Conservation (phyloP, 2,888 invertebrate species). For the Epiblema foenella region DNA sequence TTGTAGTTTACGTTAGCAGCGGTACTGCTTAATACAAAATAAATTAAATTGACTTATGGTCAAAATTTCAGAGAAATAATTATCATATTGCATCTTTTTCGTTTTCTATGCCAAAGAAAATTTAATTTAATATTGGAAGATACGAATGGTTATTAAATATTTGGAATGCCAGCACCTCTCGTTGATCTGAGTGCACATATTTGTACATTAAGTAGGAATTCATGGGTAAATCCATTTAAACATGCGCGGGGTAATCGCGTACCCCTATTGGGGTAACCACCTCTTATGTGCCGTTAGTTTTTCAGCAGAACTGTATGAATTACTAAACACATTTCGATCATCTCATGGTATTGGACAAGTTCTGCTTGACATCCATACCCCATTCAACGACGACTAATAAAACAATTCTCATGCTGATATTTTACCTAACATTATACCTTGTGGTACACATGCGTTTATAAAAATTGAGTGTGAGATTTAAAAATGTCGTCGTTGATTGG, state of each 20-base stretch:
- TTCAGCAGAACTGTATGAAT: constrained; percentile 15
- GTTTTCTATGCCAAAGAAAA: not conserved
- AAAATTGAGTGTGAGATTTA: not conserved
- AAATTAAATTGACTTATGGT: not conserved
- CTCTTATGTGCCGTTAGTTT: constrained; percentile 3
- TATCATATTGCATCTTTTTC: not conserved
- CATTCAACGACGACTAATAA: constrained; percentile 19
- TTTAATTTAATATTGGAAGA: too few species aligned
- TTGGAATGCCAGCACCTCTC: not conserved
- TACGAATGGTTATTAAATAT: not conserved
- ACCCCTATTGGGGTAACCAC: constrained; percentile 2
- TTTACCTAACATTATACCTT: too few species aligned
- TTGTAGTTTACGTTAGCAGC: too few species aligned
- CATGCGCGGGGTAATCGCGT: constrained; percentile 3
- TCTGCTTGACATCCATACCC: constrained; percentile 38
- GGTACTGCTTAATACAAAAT: too few species aligned
- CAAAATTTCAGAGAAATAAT: not conserved
- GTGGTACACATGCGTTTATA: too few species aligned
- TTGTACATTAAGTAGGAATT: not conserved
- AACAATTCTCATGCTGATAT: not conserved
- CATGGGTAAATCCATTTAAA: not conserved
- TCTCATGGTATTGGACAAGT: constrained; percentile 45
- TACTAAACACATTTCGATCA: constrained; percentile 53
- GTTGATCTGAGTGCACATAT: not conserved
- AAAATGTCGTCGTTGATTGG: constrained; percentile 24